Percentiles rank a stretch among this genome's conserved stretches.
Evolutionary conservation across 2,888 invertebrate genomes (phyloP).

Genomic region (Metalampra italica): DNA sequence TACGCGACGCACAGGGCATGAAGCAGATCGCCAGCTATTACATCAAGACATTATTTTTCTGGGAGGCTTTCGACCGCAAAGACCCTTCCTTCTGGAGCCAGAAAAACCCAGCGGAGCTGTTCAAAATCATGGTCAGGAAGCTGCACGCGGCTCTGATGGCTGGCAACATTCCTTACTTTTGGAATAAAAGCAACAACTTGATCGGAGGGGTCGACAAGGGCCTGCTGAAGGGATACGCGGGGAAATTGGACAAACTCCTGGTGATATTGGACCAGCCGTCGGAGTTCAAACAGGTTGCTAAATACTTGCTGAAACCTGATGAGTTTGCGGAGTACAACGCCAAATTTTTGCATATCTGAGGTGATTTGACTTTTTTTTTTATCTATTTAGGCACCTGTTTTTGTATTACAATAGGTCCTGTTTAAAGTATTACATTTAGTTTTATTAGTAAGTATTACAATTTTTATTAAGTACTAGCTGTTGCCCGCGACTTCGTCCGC

Average conservation of each 20-base stretch:
- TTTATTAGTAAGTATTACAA: no score
- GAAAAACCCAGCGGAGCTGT: slow-evolving; percentile 36
- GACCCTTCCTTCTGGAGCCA: slow-evolving; percentile 26
- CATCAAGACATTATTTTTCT: slow-evolving; percentile 74
- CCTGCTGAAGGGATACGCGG: slow-evolving; percentile 32
- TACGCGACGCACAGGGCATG: slow-evolving; percentile 65
- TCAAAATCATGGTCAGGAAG: slow-evolving; percentile 58
- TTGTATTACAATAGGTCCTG: no score
- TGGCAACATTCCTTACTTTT: slow-evolving; percentile 60
- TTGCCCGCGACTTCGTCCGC: no score
- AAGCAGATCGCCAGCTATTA: slow-evolving; percentile 74
- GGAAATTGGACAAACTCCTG: slow-evolving; percentile 35
- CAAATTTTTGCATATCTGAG: slow-evolving; percentile 27
- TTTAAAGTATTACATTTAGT: no score
- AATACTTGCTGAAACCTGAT: slow-evolving; percentile 35
- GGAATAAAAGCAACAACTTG: slow-evolving; percentile 68
- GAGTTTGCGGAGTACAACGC: slow-evolving; percentile 42
- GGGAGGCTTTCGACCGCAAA: slow-evolving; percentile 42
- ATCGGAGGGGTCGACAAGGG: slow-evolving; percentile 34
- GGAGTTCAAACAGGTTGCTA: slow-evolving; percentile 43
- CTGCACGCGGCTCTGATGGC: slow-evolving; percentile 43
- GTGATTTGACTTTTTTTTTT: no score
- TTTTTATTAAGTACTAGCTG: no score
- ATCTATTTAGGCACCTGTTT: no score
- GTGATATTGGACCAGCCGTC: slow-evolving; percentile 29